Evolutionary conservation across 1,140 invertebrate species (phyloP), one percentile per base, ranked within the genome.

Genomic region (Calliphora vicina): DNA sequence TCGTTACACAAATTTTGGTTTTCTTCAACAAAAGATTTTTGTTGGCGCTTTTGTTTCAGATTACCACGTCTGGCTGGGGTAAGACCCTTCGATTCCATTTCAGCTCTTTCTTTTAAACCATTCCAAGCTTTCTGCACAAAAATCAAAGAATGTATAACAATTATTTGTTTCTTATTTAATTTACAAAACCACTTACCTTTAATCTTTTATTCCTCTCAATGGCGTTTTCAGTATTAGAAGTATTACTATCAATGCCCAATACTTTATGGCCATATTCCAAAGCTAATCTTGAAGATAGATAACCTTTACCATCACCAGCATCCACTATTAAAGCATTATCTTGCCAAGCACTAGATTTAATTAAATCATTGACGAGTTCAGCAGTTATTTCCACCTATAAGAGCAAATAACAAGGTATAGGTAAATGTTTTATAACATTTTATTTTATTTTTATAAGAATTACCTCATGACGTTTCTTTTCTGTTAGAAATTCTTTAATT

Each of bases 401-500:
- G 15, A 43, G 12, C 8, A 82, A 82, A 67, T 43, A 43, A 5
- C 42, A 15, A 10, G 8, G 50, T 26, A 0, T 83, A 27, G 0
- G 17, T 23, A 73, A 17, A 35, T 26, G n/a, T 29, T 45, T 8
- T 23, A 61, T 17, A 71, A 23, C 23, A 67, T 29, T n/a, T 10
- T 57, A n/a, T 57, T 17, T 15, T 15, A 57, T 20, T 29, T 15
- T 76, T 71, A 42, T 80, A 45, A 20, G 2, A 82, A 76, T 13
- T 90, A 97, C 96, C 92, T 98, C 96, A 89, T 97, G 95, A 81
- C 92, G 93, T 87, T 98, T 98, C 88, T 97, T 97, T 27, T 92
- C 89, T 13, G 92, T 94, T 95, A 96, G 96, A 87, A 96, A 96
- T 84, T 93, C 92, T 15, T 92, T 91, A 3, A 93, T 91, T 78